phyloP scores from a whole-genome alignment of 2,113 vertebrate genomes.

The Lasiurus borealis region DNA sequence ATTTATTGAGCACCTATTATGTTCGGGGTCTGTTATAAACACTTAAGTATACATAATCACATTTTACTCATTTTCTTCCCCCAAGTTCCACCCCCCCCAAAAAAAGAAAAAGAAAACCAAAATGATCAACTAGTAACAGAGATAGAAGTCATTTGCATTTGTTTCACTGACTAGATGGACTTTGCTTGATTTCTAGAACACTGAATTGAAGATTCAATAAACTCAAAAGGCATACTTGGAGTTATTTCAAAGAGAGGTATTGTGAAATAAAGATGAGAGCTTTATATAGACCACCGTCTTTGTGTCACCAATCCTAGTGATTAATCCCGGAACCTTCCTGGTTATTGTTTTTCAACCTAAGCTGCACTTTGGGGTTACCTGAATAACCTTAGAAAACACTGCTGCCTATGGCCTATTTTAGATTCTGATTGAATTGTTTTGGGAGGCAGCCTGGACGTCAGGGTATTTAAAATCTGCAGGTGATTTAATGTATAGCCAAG shows the following conservation, averaged over 20 bases:
- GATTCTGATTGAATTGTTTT: not conserved
- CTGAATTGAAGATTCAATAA: not conserved
- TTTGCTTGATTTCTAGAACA: not conserved
- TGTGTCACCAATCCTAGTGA: not conserved
- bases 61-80: not conserved
- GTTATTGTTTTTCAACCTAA: not conserved
- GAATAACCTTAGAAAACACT: not conserved
- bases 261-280: not conserved
- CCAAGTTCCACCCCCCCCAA: not conserved
- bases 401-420: not conserved
- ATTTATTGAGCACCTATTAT: not conserved
- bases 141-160: not conserved
- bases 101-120: too few relatives aligned
- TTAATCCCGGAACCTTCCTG: not conserved
- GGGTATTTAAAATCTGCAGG: not conserved
- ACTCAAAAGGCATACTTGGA: slow-evolving; percentile 20
- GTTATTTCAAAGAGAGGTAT: not conserved
- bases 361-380: not conserved
- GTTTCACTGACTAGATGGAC: not conserved
- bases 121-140: not conserved
- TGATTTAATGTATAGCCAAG: not conserved
- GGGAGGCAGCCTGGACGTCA: not conserved
- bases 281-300: not conserved
- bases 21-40: not conserved
- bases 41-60: not conserved